These are phyloP conservation scores for Micrasema longulum DNA, from an alignment of 1,140 invertebrate species.

Conservation along the genomic window DNA sequence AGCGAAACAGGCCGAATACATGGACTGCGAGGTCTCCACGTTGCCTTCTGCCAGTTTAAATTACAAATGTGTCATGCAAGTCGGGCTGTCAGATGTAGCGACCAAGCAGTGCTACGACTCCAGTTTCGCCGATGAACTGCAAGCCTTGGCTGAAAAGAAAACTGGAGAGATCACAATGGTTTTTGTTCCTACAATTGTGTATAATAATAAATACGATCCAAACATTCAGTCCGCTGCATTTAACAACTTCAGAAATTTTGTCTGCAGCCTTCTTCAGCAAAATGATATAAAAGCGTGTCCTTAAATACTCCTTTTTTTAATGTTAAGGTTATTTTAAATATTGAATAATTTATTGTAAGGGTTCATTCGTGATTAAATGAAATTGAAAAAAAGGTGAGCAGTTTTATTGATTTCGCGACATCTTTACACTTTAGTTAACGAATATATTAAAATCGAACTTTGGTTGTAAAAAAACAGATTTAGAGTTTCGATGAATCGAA, in stretches of 20 bases:
- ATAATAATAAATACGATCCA: conserved; percentile 31
- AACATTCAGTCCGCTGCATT: conserved; percentile 35
- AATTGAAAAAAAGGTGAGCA: too few relatives aligned
- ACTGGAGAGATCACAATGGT: conserved; percentile 37
- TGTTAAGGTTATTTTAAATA: too few relatives aligned
- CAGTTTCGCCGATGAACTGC: conserved; percentile 27
- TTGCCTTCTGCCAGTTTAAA: conserved; percentile 5
- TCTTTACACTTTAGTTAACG: too few relatives aligned
- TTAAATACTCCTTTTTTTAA: too few relatives aligned
- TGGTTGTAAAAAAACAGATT: too few relatives aligned
- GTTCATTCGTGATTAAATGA: too few relatives aligned
- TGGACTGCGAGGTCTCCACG: conserved; percentile 37
- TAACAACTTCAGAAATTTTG: conserved; percentile 39
- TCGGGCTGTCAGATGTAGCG: conserved; percentile 2
- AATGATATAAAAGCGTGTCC: not conserved
- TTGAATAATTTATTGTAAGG: too few relatives aligned
- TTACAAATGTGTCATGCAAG: conserved; percentile 33
- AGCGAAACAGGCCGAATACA: conserved; percentile 53
- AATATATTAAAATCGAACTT: too few relatives aligned
- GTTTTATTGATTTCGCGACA: too few relatives aligned
- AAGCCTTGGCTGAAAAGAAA: conserved; percentile 30
- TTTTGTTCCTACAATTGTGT: conserved; percentile 50
- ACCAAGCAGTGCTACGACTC: conserved; percentile 23
- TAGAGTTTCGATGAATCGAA: too few relatives aligned
- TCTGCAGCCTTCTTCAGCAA: conserved; percentile 26